Percentiles rank a stretch among this genome's conserved stretches.
Conservation (phyloP, 1,140 invertebrate species). For the Pseudomyrmex gracilis region DNA sequence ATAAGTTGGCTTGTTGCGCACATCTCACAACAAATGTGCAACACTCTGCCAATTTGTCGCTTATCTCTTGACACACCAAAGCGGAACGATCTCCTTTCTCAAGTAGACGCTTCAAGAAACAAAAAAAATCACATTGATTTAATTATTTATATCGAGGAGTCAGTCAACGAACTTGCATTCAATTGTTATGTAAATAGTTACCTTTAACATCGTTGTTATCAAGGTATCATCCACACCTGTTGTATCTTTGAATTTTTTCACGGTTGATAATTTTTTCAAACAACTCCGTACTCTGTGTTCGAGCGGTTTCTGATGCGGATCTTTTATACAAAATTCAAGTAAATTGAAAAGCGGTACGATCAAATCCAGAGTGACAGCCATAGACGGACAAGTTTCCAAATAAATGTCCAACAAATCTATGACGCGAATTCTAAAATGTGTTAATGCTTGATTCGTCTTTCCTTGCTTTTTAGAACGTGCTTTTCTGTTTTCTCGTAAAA, state of each 20-base stretch:
- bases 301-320: conserved; percentile 89
- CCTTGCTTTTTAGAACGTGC: conserved; percentile 88
- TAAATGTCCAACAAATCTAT: conserved; percentile 91
- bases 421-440: conserved; percentile 89
- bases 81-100: conserved; percentile 88
- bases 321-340: conserved; percentile 89
- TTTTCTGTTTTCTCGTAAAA: conserved; percentile 87
- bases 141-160: conserved; percentile 5
- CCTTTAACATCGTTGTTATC: conserved; percentile 85
- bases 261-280: conserved; percentile 87
- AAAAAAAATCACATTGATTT: conserved; percentile 77
- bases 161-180: conserved; percentile 18
- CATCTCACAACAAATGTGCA: conserved; percentile 89
- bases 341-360: conserved; percentile 88
- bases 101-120: conserved; percentile 86
- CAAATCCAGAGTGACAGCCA: conserved; percentile 89
- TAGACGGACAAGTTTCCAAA: conserved; percentile 88
- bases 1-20: conserved; percentile 82
- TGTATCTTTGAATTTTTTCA: conserved; percentile 88
- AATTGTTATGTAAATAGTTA: conserved; percentile 60
- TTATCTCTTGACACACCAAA: conserved; percentile 89
- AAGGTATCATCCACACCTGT: conserved; percentile 87
- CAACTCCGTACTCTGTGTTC: conserved; percentile 87
- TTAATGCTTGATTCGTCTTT: conserved; percentile 88
- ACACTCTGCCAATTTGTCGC: conserved; percentile 88